Evolutionary conservation across 2,888 invertebrate genomes (phyloP).

Genomic region (Macaria notata): DNA sequence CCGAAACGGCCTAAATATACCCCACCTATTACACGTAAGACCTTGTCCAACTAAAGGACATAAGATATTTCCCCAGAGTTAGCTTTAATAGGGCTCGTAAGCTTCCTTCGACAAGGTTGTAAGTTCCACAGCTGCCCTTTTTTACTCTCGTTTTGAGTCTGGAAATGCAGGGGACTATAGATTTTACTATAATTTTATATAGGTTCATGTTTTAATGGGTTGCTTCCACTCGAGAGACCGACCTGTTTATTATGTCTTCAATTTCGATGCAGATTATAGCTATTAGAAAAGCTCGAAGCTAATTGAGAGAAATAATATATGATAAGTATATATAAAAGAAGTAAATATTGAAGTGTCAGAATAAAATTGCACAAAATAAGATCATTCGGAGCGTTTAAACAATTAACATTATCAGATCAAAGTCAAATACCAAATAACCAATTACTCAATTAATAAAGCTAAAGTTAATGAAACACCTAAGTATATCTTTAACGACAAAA

Average conservation of each 20-base stretch:
- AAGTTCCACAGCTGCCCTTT: constrained; percentile 63
- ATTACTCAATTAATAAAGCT: too few species aligned
- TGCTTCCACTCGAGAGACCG: constrained; percentile 7
- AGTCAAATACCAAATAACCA: too few species aligned
- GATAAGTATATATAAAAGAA: too few species aligned
- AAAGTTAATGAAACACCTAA: too few species aligned
- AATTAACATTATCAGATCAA: too few species aligned
- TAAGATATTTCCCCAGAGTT: constrained; percentile 45
- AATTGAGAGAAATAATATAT: too few species aligned
- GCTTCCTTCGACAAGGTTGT: constrained; percentile 64
- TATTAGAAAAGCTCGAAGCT: too few species aligned
- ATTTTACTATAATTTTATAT: constrained; percentile 11
- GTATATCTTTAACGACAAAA: too few species aligned
- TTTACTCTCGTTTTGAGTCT: constrained; percentile 69
- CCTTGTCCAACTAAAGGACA: constrained; percentile 56
- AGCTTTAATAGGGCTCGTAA: constrained; percentile 40
- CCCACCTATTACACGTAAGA: constrained; percentile 38
- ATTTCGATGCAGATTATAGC: too few species aligned
- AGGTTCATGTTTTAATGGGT: constrained; percentile 9
- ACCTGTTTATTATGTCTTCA: neutral
- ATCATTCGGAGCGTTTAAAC: too few species aligned
- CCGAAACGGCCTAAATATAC: constrained; percentile 71
- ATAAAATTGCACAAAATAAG: too few species aligned
- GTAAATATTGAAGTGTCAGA: too few species aligned
- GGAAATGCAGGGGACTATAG: constrained; percentile 62